Evolutionary conservation across 2,888 invertebrate species (phyloP), one percentile per base, ranked within the genome.

Genomic region (Leptarthrus brevirostris): DNA sequence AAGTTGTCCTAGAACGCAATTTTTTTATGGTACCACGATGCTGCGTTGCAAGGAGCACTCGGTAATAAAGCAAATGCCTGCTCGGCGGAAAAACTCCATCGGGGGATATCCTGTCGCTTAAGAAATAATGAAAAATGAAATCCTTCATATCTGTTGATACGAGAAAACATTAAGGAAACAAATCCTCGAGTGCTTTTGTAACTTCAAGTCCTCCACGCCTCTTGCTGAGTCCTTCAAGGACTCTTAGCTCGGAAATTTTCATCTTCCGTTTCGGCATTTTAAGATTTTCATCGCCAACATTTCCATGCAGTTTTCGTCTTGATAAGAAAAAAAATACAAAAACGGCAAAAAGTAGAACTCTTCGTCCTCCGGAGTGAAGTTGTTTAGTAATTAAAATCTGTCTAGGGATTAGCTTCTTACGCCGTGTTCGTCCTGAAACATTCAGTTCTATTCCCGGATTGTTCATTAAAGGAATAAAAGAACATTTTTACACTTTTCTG

Each of bases 371-470:
- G 16, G 52, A 69, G 34, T 52, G 69, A 69, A 69, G 69, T 69
- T 69, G 69, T 52, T 52, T 69, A 69, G 69, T 69, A 69, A 69
- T 69, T 69, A 69, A 69, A 69, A 69, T 69, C 69, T 26, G 69
- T 69, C 69, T 69, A 34, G 69, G 69, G 69, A 69, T 69, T 69
- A 69, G 69, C 69, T 69, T 24, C 36, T 69, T 69, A 52, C 49
- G 12, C 34, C 22, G 10, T 34, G 52, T 52, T 52, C 52, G 22
- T 69, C 34, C 20, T 18, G 6, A 18, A 49, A 52, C 52, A 24
- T 20, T 12, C 12, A 6, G 40, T 18, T 14, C 18, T 18, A 47
- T 47, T 30, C 49, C 14, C 49, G 26, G 16, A 18, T 18, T 66
- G 24, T 44, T 61, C 61, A 26, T 61, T 61, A 47, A 52, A 47